These are phyloP conservation scores for Oeneis ivallda DNA, from an alignment of 2,888 invertebrate genomes.

Conservation along the genomic window DNA sequence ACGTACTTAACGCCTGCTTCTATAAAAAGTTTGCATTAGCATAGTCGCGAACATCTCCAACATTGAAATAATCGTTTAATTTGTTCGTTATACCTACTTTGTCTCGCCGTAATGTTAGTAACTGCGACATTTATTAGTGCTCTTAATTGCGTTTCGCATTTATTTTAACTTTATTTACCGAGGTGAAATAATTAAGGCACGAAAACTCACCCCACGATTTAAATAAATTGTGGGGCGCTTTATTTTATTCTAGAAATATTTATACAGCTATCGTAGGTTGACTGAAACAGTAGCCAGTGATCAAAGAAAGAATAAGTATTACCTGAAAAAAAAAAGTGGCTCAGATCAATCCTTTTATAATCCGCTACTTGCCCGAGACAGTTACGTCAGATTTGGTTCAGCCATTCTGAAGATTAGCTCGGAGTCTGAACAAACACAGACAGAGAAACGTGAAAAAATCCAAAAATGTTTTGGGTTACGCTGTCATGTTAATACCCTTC, in stretches of 20 bases:
- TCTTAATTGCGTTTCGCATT: conserved; percentile 1
- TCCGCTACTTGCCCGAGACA: too few species aligned
- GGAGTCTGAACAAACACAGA: too few species aligned
- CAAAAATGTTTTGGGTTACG: too few species aligned
- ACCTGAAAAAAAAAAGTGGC: too few species aligned
- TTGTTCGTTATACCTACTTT: conserved; percentile 4
- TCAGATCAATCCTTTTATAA: too few species aligned
- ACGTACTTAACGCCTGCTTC: too few species aligned
- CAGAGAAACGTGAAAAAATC: too few species aligned
- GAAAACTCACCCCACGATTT: not conserved
- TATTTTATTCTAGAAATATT: not conserved
- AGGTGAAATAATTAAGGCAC: not conserved
- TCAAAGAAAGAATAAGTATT: too few species aligned
- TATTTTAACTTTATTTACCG: conserved; percentile 2
- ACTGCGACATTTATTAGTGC: not conserved
- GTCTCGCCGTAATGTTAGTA: not conserved
- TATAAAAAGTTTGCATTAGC: not conserved
- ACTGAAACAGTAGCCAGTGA: too few species aligned
- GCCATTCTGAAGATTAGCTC: too few species aligned
- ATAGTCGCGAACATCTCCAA: not conserved
- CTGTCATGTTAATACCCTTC: too few species aligned
- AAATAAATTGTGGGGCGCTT: not conserved
- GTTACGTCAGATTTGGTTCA: too few species aligned
- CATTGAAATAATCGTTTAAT: not conserved
- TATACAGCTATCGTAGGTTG: not conserved